Evolutionary conservation across 2,888 invertebrate species (phyloP).

Genomic region (Alcis repandata): DNA sequence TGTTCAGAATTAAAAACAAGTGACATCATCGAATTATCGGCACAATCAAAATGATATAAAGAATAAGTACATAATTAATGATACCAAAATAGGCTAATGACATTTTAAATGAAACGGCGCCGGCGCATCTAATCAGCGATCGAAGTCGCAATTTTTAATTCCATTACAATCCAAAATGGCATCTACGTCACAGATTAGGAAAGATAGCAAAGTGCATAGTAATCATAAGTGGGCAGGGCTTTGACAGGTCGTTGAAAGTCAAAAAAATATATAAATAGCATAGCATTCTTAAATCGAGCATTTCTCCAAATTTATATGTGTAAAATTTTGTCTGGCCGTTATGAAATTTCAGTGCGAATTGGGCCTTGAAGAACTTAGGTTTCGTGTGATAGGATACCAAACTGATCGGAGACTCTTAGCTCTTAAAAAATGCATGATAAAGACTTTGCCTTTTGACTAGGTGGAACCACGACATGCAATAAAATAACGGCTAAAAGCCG

Average conservation of each 20-base stretch:
- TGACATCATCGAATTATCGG: slow-evolving; percentile 1
- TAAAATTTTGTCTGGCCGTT: too few species aligned
- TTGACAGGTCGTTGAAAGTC: neutral
- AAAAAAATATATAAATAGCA: neutral
- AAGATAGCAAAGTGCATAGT: slow-evolving; percentile 2
- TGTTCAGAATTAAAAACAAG: neutral
- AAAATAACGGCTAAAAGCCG: too few species aligned
- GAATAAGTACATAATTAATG: neutral
- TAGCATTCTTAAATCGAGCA: too few species aligned
- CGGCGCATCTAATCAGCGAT: slow-evolving; percentile 3
- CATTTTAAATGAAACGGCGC: slow-evolving; percentile 1
- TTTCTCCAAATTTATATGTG: too few species aligned
- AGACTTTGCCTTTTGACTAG: too few species aligned
- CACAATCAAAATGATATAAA: neutral
- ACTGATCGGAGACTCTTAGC: too few species aligned
- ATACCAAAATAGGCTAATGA: slow-evolving; percentile 5
- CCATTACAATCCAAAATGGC: neutral
- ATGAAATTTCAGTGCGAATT: too few species aligned
- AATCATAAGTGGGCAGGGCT: slow-evolving; percentile 9
- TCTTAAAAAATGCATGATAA: too few species aligned
- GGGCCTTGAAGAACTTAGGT: too few species aligned
- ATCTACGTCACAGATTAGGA: slow-evolving; percentile 1
- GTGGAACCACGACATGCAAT: too few species aligned
- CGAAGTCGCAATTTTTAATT: neutral
- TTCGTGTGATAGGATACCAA: too few species aligned